Base-by-base conservation (phyloP, 2,888 invertebrate genomes). In the Tachina fera region DNA sequence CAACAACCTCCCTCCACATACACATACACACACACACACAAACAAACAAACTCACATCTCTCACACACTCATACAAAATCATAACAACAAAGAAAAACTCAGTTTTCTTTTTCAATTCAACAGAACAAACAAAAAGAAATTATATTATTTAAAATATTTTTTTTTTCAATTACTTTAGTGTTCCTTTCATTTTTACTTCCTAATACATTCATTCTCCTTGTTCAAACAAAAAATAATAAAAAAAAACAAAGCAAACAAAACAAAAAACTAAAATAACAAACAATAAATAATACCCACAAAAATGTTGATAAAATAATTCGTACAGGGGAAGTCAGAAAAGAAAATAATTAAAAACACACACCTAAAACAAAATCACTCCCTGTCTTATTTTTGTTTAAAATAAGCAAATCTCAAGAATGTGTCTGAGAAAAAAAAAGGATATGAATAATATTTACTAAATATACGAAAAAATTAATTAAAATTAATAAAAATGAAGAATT, bases 321-420 rank as follows among this genome's bases (percentile, higher is more conserved):
- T 65, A 74, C 53, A 83, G 77, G 67, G 74, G 81, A 68, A 72
- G 31, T 31, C 31, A 31, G 31, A 31, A 31, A 31, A 72, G 61
- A 72, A 83, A 86, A 87, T n/a, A 53, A 71, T 45, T n/a, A 56
- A 65, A 63, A 89, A 90, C 89, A 90, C 89, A 90, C 90, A 89
- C 87, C 88, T 88, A 88, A 88, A 78, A 83, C 13, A 75, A 75
- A 80, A 70, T 63, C 75, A 19, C 51, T 67, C 22, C 41, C 60
- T 78, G 51, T 83, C 14, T 77, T 77, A 51, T 58, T 83, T 83
- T 63, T 47, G 53, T 61, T 76, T 63, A 49, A 41, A 67, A 65
- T n/a, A 31, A 51, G 60, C 71, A 72, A 80, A 60, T 67, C 67
- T 19, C 16, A 65, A 72, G 58, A 71, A 68, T 79, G 77, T 58